These are phyloP conservation scores for Nemoura dubitans DNA, from an alignment of 2,888 invertebrate genomes.

Conservation along the genomic window DNA sequence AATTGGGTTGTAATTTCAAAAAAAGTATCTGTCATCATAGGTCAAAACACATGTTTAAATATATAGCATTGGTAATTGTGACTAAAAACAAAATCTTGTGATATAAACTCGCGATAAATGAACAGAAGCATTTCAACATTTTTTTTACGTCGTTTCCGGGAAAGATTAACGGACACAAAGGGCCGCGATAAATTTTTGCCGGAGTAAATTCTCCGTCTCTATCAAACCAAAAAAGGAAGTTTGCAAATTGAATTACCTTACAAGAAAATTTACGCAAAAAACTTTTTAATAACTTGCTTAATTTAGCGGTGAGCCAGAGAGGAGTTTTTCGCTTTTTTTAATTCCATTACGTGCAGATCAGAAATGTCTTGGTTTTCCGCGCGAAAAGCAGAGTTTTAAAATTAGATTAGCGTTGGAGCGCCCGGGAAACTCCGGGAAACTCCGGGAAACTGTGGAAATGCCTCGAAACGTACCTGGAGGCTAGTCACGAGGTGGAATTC, in stretches of 20 bases:
- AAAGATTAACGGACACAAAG: too few relatives aligned
- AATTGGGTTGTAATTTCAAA: too few relatives aligned
- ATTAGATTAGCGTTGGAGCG: background rate
- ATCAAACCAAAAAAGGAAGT: background rate
- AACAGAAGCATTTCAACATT: too few relatives aligned
- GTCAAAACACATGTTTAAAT: too few relatives aligned
- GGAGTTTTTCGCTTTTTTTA: background rate
- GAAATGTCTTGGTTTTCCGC: background rate
- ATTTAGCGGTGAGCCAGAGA: background rate
- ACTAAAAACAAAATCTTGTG: too few relatives aligned
- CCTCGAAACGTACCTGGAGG: background rate
- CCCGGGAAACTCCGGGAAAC: background rate
- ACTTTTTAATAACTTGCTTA: background rate
- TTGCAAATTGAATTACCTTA: background rate
- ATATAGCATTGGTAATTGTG: too few relatives aligned
- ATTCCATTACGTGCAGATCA: background rate
- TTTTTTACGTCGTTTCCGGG: too few relatives aligned
- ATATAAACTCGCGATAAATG: too few relatives aligned
- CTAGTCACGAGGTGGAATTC: too few relatives aligned
- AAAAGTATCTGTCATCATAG: too few relatives aligned
- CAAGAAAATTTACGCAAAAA: conserved; percentile 7
- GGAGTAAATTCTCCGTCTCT: background rate
- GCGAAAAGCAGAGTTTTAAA: background rate
- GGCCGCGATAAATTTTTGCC: too few relatives aligned
- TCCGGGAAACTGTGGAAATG: background rate